Conservation (phyloP, 2,888 invertebrate species). For the Hyppa rectilinea region DNA sequence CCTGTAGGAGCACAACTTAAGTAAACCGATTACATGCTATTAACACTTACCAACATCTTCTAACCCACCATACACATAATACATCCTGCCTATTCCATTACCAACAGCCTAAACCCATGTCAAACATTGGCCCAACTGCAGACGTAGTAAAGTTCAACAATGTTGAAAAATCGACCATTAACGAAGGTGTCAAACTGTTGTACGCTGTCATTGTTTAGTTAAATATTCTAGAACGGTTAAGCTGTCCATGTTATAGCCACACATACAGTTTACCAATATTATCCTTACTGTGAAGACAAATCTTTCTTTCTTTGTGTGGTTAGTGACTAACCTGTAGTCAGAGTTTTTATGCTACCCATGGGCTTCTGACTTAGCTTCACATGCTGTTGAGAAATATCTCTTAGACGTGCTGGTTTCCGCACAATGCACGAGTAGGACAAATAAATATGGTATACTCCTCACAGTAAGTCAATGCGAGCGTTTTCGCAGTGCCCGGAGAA, state of each 20-base stretch:
- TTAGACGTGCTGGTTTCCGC: no score
- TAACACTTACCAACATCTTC: neutral
- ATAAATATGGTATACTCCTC: no score
- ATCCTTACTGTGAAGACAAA: no score
- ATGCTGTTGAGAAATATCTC: no score
- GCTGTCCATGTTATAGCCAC: neutral
- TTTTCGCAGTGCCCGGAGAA: neutral
- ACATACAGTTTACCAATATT: neutral
- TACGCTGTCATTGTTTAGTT: slow-evolving; percentile 35
- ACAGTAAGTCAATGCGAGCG: neutral
- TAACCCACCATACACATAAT: neutral
- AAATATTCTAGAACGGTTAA: slow-evolving; percentile 20
- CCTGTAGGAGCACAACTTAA: neutral
- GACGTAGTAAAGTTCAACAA: slow-evolving; percentile 44
- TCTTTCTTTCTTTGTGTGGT: no score
- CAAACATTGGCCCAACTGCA: slow-evolving; percentile 34
- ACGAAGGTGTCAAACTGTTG: slow-evolving; percentile 36
- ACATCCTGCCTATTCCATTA: slow-evolving; percentile 24
- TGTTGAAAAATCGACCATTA: slow-evolving; percentile 33
- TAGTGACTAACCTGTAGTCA: no score
- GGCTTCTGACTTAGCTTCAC: no score
- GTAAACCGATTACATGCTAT: neutral
- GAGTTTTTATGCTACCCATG: no score
- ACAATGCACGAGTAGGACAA: no score
- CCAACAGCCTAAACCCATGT: slow-evolving; percentile 34